Evolutionary conservation across 2,888 invertebrate genomes (phyloP).

Genomic region (Agrochola macilenta): DNA sequence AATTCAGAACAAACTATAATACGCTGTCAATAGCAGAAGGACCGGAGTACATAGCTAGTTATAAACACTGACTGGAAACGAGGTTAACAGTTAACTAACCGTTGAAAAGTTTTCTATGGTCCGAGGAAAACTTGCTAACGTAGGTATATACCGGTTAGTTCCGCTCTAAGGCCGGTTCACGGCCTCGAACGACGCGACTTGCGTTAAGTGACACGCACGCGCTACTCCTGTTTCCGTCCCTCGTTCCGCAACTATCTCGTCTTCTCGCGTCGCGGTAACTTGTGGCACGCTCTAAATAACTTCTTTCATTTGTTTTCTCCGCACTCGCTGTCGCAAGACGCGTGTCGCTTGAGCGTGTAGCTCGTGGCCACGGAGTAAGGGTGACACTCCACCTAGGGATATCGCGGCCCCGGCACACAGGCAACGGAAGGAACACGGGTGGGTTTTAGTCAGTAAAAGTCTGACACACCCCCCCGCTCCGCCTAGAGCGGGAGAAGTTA

Average conservation of each 20-base stretch:
- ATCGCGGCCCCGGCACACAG: too few relatives aligned
- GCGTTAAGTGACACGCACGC: background rate
- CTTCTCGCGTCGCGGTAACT: background rate
- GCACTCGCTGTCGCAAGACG: background rate
- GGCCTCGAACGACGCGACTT: background rate
- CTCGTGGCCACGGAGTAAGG: background rate
- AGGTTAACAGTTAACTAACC: conserved; percentile 47
- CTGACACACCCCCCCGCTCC: too few relatives aligned
- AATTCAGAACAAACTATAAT: conserved; percentile 26
- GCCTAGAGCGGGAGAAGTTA: too few relatives aligned
- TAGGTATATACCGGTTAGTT: conserved; percentile 2
- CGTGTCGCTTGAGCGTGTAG: background rate
- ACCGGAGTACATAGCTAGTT: conserved; percentile 28
- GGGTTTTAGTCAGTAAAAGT: too few relatives aligned
- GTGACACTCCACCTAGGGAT: background rate
- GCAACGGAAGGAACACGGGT: too few relatives aligned
- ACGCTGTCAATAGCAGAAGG: conserved; percentile 38
- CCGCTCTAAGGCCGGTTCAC: background rate
- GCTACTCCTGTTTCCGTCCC: background rate
- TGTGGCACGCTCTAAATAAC: background rate
- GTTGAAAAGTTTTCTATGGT: conserved; percentile 39
- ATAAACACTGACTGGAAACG: conserved; percentile 31
- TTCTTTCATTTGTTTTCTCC: background rate
- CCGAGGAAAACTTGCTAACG: conserved; percentile 24
- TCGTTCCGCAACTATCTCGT: too few relatives aligned